Evolutionary conservation across 2,888 invertebrate genomes (phyloP), one percentile per base, ranked within the genome.

Genomic region (Odontothrips loti): DNA sequence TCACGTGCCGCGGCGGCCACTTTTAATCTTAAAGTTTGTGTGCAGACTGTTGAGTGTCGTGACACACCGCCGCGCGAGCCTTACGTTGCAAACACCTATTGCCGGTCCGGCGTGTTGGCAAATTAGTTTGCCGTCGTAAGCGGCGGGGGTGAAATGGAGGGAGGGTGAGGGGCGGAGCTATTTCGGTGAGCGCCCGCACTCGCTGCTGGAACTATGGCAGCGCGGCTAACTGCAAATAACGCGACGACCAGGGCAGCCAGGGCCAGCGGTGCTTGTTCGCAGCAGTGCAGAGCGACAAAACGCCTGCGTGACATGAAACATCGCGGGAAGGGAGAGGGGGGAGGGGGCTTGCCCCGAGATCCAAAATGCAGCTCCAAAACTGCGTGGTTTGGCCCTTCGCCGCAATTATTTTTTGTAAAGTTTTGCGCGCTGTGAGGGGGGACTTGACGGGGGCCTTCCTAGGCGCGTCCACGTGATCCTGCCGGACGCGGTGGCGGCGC

Each of bases 11-110:
- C 68, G 11, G n/a, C 68, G 23, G 23, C n/a, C 68, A 75, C 68
- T 75, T 75, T 75, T 23, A 75, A 75, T 75, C n/a, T 27, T 27
- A 75, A 75, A 75, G 23, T 75, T 75, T 75, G 58, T 27, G 68
- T 17, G 58, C 58, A 12, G 68, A 27, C 68, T 75, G 68, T 75
- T 75, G 68, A 75, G 68, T 27, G 23, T 11, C 68, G 58, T 58
- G 20, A 58, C 68, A 8, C 12, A 12, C 68, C 8, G 23, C 68
- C 6, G 68, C 51, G 51, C 51, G 2, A 48, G 10, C 51, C 15
- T 17, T 11, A 51, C 51, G 51, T 8, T 17, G 58, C 58, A 58
- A 43, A 58, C 58, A 68, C 11, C 68, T 11, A 23, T 9, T 8
- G 23, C 27, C 11, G 27, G 68, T 27, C 27, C 11, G 27, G 68